These are phyloP conservation scores for Oryzias woworae DNA, from an alignment of 2,113 vertebrate species.

Conservation along the genomic window DNA sequence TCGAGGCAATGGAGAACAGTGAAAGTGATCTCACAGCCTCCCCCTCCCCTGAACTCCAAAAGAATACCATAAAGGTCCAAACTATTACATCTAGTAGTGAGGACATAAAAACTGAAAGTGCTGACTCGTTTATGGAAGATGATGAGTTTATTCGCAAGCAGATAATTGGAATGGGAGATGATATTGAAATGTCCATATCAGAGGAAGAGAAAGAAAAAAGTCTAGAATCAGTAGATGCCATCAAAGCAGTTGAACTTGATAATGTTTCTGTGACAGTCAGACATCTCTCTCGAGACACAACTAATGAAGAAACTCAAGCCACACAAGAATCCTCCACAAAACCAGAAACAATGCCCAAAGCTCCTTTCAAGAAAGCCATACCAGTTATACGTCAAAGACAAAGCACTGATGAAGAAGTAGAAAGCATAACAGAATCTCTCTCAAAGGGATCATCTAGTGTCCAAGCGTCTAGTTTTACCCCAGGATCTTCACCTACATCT, in stretches of 20 bases:
- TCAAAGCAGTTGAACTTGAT: constrained; percentile 69
- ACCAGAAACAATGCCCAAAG: constrained; percentile 60
- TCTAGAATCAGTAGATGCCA: constrained; percentile 70
- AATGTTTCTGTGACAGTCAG: constrained; percentile 69
- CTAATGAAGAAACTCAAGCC: constrained; percentile 79
- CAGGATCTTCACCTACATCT: constrained; percentile 93
- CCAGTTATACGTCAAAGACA: constrained; percentile 76
- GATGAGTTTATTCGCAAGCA: constrained; percentile 93
- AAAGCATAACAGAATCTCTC: constrained; percentile 92
- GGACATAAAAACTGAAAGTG: constrained; percentile 81
- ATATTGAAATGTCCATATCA: constrained; percentile 86
- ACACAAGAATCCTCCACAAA: constrained; percentile 77
- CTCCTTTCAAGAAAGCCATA: constrained; percentile 61
- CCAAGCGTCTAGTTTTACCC: constrained; percentile 92
- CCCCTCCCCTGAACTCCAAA: constrained; percentile 79
- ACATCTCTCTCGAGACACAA: constrained; percentile 69
- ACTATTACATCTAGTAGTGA: constrained; percentile 89
- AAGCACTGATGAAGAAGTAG: constrained; percentile 88
- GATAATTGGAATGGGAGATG: constrained; percentile 90
- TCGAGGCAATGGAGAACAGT: constrained; percentile 81
- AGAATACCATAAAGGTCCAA: constrained; percentile 77
- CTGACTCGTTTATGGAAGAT: constrained; percentile 84
- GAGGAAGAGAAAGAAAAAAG: constrained; percentile 85
- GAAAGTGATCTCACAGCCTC: constrained; percentile 82
- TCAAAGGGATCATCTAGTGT: constrained; percentile 95